These are phyloP conservation scores for Falco novaeseelandiae DNA, from an alignment of 2,797 vertebrate species.

Conservation along the genomic window DNA sequence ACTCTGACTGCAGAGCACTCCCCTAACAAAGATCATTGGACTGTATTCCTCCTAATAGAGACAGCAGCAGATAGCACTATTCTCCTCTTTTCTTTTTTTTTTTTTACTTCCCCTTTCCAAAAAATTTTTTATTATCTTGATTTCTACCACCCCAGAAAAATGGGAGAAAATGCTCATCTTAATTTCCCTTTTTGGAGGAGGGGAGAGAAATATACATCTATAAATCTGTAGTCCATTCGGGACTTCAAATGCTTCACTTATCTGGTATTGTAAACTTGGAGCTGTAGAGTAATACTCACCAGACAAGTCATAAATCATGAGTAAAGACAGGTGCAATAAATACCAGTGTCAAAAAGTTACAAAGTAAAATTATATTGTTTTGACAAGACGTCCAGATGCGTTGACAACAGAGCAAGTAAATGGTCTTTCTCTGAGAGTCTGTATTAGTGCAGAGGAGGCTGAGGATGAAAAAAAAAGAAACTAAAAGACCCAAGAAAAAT, in stretches of 20 bases:
- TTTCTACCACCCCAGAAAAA: slow-evolving; percentile 45
- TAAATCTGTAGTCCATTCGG: slow-evolving; percentile 57
- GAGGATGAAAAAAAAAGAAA: not conserved
- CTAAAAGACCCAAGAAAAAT: slow-evolving; percentile 49
- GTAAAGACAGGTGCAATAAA: slow-evolving; percentile 85
- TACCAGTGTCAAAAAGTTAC: slow-evolving; percentile 83
- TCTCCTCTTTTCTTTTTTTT: not conserved
- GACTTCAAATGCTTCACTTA: slow-evolving; percentile 84
- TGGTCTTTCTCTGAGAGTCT: slow-evolving; percentile 62
- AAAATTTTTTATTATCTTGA: not conserved
- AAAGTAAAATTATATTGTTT: slow-evolving; percentile 87
- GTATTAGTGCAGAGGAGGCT: not conserved
- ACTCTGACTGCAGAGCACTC: not conserved
- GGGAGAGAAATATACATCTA: slow-evolving; percentile 58
- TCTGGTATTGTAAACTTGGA: slow-evolving; percentile 82
- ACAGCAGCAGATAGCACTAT: not conserved
- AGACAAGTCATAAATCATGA: slow-evolving; percentile 93
- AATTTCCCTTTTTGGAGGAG: slow-evolving; percentile 29
- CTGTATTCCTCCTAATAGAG: not conserved
- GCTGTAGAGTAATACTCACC: slow-evolving; percentile 83
- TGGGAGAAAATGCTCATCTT: slow-evolving; percentile 2
- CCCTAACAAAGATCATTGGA: not conserved
- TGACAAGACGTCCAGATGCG: slow-evolving; percentile 87
- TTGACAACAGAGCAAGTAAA: slow-evolving; percentile 80
- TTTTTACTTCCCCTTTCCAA: not conserved